Percentiles rank a stretch among this genome's conserved stretches.
Evolutionary conservation across 2,888 invertebrate genomes (phyloP).

Genomic region (Hipparchia semele): DNA sequence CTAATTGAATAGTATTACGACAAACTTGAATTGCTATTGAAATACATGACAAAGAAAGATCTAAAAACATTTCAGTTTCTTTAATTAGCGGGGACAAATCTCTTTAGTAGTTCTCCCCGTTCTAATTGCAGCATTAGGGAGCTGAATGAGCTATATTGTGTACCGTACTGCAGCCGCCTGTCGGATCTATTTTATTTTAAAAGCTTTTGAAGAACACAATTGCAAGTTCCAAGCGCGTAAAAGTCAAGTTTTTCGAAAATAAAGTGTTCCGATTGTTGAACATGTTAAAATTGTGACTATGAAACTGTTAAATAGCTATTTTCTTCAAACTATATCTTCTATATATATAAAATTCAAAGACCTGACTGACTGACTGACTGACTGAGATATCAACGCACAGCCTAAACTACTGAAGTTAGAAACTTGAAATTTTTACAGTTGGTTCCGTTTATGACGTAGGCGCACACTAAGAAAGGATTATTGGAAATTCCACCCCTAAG

Average conservation of each 20-base stretch:
- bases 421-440: too few species aligned
- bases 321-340: too few species aligned
- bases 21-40: constrained; percentile 14
- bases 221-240: constrained; percentile 43
- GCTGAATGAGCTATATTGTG: constrained; percentile 72
- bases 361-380: too few species aligned
- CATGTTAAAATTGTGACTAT: neutral
- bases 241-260: constrained; percentile 26
- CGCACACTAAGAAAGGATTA: too few species aligned
- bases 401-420: too few species aligned
- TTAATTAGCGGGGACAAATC: constrained; percentile 76
- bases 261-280: constrained; percentile 8
- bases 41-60: constrained; percentile 27
- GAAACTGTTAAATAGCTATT: too few species aligned
- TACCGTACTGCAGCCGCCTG: constrained; percentile 30
- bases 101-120: constrained; percentile 67
- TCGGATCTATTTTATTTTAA: constrained; percentile 68
- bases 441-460: too few species aligned
- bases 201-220: constrained; percentile 57
- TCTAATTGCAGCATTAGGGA: constrained; percentile 75
- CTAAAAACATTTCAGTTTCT: constrained; percentile 57
- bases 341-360: too few species aligned
- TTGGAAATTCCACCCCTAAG: too few species aligned
- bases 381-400: too few species aligned
- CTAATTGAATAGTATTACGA: neutral